Evolutionary conservation across 1,140 invertebrate genomes (phyloP).

Genomic region (Drosophila rufa): DNA sequence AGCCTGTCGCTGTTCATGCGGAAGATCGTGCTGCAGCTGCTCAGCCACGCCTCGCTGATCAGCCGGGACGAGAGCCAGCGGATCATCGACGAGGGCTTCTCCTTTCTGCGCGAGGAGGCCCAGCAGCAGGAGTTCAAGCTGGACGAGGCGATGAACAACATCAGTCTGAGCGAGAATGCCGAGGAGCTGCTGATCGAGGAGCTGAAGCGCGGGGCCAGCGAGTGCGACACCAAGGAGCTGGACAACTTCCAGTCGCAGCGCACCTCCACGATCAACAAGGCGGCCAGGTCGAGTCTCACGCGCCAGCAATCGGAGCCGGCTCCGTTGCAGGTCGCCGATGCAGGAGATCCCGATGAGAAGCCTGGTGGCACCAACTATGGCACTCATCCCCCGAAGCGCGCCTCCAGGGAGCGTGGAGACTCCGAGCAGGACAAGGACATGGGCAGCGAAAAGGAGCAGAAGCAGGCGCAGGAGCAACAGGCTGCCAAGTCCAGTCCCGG

Average conservation of each 20-base stretch:
- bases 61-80: conserved; percentile 73
- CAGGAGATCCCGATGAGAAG: conserved; percentile 39
- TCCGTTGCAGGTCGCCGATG: conserved; percentile 24
- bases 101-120: conserved; percentile 74
- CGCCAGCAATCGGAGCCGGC: conserved; percentile 82
- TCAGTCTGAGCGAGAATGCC: conserved; percentile 76
- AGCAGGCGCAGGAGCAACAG: conserved; percentile 35
- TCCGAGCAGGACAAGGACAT: conserved; percentile 74
- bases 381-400: conserved; percentile 78
- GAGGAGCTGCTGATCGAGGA: conserved; percentile 82
- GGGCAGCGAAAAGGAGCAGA: conserved; percentile 70
- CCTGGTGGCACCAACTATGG: conserved; percentile 53
- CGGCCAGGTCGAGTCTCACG: conserved; percentile 54
- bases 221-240: conserved; percentile 62
- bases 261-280: conserved; percentile 71
- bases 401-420: conserved; percentile 49
- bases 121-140: conserved; percentile 81
- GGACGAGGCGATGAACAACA: conserved; percentile 82
- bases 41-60: conserved; percentile 87
- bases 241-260: conserved; percentile 67
- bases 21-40: conserved; percentile 92
- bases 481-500: conserved; percentile 72
- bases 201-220: conserved; percentile 66
- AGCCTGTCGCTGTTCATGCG: conserved; percentile 93
- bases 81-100: conserved; percentile 80